These are phyloP conservation scores for Atherinomorus stipes DNA, from an alignment of 2,113 vertebrate genomes.

Conservation along the genomic window DNA sequence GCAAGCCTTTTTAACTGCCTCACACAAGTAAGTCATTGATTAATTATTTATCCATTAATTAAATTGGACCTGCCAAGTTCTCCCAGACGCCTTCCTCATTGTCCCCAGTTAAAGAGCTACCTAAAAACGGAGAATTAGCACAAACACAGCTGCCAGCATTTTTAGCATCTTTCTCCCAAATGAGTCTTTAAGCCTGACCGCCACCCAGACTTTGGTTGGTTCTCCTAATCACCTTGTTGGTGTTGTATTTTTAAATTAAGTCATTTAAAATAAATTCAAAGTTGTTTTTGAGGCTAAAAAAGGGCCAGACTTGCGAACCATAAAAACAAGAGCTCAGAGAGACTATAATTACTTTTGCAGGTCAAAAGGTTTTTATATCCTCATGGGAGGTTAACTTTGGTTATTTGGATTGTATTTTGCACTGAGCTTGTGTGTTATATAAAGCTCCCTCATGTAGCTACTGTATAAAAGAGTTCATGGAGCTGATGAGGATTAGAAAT, in stretches of 20 bases:
- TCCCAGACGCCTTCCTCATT: slow-evolving; percentile 38
- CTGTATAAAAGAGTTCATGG: not conserved
- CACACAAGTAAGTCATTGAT: slow-evolving; percentile 69
- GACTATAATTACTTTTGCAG: slow-evolving; percentile 61
- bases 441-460: slow-evolving; percentile 6
- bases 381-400: slow-evolving; percentile 28
- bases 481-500: not conserved
- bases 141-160: slow-evolving; percentile 22
- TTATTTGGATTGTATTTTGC: slow-evolving; percentile 41
- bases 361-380: slow-evolving; percentile 39
- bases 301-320: slow-evolving; percentile 43
- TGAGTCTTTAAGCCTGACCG: slow-evolving; percentile 47
- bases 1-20: slow-evolving; percentile 42
- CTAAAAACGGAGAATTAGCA: slow-evolving; percentile 55
- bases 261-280: slow-evolving; percentile 51
- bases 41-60: slow-evolving; percentile 70
- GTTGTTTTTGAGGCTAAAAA: slow-evolving; percentile 9
- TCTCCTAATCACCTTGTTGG: slow-evolving; percentile 66
- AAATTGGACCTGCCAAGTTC: slow-evolving; percentile 54
- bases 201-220: slow-evolving; percentile 46
- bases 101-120: slow-evolving; percentile 51
- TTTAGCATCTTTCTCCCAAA: slow-evolving; percentile 17
- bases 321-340: slow-evolving; percentile 46
- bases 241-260: slow-evolving; percentile 68
- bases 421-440: slow-evolving; percentile 16